Base-by-base conservation (phyloP, 2,797 vertebrate species). In the Lophius americanus region DNA sequence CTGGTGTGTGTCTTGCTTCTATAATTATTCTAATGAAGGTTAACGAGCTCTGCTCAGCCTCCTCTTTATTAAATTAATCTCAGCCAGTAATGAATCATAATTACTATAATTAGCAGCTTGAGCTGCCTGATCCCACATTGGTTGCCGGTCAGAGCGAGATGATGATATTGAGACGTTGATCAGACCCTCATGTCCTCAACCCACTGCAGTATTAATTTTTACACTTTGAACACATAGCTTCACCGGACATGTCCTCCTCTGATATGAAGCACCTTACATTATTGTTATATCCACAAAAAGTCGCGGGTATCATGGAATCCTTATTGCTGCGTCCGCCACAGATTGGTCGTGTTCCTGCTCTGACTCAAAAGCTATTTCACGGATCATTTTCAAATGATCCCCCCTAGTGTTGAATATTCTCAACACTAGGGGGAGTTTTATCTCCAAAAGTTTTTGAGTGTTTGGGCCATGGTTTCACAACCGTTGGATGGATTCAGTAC, bases 21-120 rank as follows among this genome's bases (percentile, higher is more conserved):
- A 65, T 95, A 95, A 95, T 95, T 93, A 95, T 93, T 93, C 93
- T 96, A 96, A 96, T 96, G 96, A 96, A 95, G 95, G 96, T 95
- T 96, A 96, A 95, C 93, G 94, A 94, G 93, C 93, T 94, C 89
- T 86, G 92, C 90, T 91, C 92, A 90, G 91, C 91, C 93, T 91
- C 92, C 92, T 93, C 94, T 94, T 96, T 96, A 96, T 97, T 96
- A 94, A 96, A 97, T 97, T 96, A 96, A 96, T 95, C 93, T 94
- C 89, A 94, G 94, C 91, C 88, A 89, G 85, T 91, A 94, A 95
- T 95, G 95, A 96, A 95, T 97, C 94, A 94, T 95, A 96, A 97
- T 96, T 95, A 95, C 93, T 93, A 93, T 94, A 95, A 96, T 96
- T 94, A 95, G 93, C 94, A 95, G 91, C 92, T 92, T 89, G 80